These are phyloP conservation scores for Brenthis daphne DNA, from an alignment of 2,888 invertebrate genomes.

Conservation along the genomic window DNA sequence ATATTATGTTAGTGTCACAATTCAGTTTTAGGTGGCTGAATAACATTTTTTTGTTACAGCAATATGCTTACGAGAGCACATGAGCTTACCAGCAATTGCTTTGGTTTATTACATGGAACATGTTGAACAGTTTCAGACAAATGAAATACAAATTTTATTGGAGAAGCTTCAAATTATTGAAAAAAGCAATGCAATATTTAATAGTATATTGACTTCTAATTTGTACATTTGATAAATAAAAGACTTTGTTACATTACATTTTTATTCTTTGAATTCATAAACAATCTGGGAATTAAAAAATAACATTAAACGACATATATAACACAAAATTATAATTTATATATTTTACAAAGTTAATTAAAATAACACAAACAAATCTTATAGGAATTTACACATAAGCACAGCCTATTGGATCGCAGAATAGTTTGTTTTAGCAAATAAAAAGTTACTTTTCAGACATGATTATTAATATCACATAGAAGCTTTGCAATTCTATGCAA, in stretches of 20 bases:
- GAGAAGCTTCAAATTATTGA: conserved; percentile 57
- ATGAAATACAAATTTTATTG: conserved; percentile 58
- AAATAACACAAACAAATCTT: conserved; percentile 58
- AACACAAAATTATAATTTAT: conserved; percentile 56
- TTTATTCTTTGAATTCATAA: conserved; percentile 36
- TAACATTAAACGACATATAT: conserved; percentile 41
- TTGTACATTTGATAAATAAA: conserved; percentile 59
- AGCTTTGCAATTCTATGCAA: not conserved
- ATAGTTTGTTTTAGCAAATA: conserved; percentile 56
- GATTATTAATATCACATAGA: not conserved
- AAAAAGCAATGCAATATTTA: conserved; percentile 43
- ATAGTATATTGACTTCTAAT: conserved; percentile 60
- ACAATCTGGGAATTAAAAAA: conserved; percentile 38
- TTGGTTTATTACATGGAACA: conserved; percentile 66
- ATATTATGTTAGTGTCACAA: not conserved
- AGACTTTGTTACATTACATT: conserved; percentile 23
- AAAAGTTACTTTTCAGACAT: conserved; percentile 20
- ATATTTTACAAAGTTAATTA: conserved; percentile 52
- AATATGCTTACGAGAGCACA: conserved; percentile 61
- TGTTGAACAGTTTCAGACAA: conserved; percentile 60
- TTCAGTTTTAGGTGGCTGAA: not conserved
- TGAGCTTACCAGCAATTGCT: conserved; percentile 55
- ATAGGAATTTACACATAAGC: conserved; percentile 64
- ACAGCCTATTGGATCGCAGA: conserved; percentile 81
- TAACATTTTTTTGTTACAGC: conserved; percentile 56